Percentiles rank a stretch among this genome's conserved stretches.
Conservation (phyloP, 2,888 invertebrate species). For the Panzeria rudis region DNA sequence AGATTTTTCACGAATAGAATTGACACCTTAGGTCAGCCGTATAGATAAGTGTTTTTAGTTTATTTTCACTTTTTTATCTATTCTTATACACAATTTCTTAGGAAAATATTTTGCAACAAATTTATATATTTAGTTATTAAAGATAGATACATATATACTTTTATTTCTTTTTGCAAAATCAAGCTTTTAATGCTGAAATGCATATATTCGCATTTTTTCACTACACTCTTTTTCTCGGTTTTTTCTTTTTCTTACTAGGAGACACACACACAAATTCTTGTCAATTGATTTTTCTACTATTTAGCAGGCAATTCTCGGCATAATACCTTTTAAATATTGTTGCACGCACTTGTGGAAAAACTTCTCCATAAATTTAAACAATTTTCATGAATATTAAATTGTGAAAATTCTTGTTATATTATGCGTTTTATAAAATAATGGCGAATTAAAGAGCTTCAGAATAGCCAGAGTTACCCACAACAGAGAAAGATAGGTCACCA, state of each 20-base stretch:
- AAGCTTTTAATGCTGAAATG: slow-evolving; percentile 50
- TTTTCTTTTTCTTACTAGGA: slow-evolving; percentile 62
- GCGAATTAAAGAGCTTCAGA: slow-evolving; percentile 71
- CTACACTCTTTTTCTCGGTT: slow-evolving; percentile 74
- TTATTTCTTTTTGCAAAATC: slow-evolving; percentile 45
- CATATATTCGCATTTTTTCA: slow-evolving; percentile 78
- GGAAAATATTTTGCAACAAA: slow-evolving; percentile 11
- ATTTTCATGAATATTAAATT: slow-evolving; percentile 72
- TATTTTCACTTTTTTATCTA: slow-evolving; percentile 27
- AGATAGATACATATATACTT: neutral
- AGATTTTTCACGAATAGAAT: slow-evolving; percentile 69
- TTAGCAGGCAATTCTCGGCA: slow-evolving; percentile 71
- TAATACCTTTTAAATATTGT: slow-evolving; percentile 75
- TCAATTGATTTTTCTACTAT: slow-evolving; percentile 71
- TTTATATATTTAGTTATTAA: neutral
- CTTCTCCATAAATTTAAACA: slow-evolving; percentile 76
- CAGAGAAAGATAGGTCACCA: slow-evolving; percentile 64
- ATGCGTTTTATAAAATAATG: slow-evolving; percentile 69
- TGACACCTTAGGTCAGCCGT: slow-evolving; percentile 68
- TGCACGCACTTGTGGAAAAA: slow-evolving; percentile 74
- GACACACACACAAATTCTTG: slow-evolving; percentile 66
- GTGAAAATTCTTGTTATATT: slow-evolving; percentile 65
- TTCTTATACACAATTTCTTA: slow-evolving; percentile 4
- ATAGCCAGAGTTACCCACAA: slow-evolving; percentile 68
- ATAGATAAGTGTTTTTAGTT: slow-evolving; percentile 61